Evolutionary conservation across 2,797 vertebrate genomes (phyloP), one percentile per base, ranked within the genome.

Genomic region (Vultur gryphus): DNA sequence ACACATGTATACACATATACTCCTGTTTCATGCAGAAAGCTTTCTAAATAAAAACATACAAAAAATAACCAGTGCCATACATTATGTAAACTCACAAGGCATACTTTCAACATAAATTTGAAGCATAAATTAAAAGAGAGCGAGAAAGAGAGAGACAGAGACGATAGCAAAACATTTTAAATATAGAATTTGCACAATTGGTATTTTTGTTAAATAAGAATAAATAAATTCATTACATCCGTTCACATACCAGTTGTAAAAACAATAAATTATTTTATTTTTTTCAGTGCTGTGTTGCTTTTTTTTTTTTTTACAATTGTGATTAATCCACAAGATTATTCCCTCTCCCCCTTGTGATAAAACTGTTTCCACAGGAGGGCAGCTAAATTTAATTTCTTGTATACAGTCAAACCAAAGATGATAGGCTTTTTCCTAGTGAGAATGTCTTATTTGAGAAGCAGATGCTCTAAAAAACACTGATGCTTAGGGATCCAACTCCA

Each of bases 161-260:
- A 97, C 9, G 97, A 98, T 78, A 98, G 98, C 87, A 98, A 98
- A 98, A 99, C 98, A 98, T 97, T 98, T 98, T 99, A 99, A 98
- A 98, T 98, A 98, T 98, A 98, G 97, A 98, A 98, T 98, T 98
- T 98, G 98, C 98, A 99, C 98, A 99, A 98, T 98, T 98, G 96
- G 96, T 98, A 98, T 97, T 98, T 98, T 98, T 98, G 98, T 99
- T 99, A 99, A 99, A 99, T 99, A 99, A 99, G 98, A 99, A 99
- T 99, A 99, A 99, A 99, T 99, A 99, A 99, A 98, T 98, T 98
- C 98, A 99, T 99, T 98, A 99, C 98, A 98, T 98, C 97, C 87
- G 84, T 98, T 99, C 99, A 99, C 99, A 99, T 98, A 99, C 97
- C 96, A 99, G 98, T 99, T 99, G 98, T 99, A 99, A 99, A 99